Base-by-base conservation (phyloP, 2,113 vertebrate genomes). In the Triplophysa siluroides region DNA sequence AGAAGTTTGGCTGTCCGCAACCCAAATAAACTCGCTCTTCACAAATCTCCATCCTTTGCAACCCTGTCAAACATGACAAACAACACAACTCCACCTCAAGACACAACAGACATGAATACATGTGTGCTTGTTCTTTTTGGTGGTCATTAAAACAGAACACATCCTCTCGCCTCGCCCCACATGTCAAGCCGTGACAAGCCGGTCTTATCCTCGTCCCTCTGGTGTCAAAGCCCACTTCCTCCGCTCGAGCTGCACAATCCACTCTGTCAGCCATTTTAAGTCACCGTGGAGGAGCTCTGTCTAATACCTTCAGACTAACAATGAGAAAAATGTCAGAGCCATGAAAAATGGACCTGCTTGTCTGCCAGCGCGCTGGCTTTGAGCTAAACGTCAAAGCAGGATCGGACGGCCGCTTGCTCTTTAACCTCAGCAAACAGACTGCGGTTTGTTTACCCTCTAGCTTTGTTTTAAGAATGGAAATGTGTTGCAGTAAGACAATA, bases 111-210 rank as follows among this genome's bases (percentile, higher is more conserved):
- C 38, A 43, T 56, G 16, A 54, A 14, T 60, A 29, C 21, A 58
- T 23, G 67, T 19, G 60, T 24, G 60, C 19, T 16, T 63, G 43
- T 66, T 52, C 43, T 62, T 41, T 45, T 29, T 18, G 18, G n/a
- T 18, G 45, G 24, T 69, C 69, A 84, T 81, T 84, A 81, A 84
- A 81, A 76, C 67, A 58, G 60, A 78, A 69, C 68, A 75, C 56
- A 56, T 78, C 73, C 80, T 78, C 9, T 38, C 33, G 26, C 26
- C 23, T 56, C 82, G 9, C 65, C 78, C 78, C 63, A 64, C 78
- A 18, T 65, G 78, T 72, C 66, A 71, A 26, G 16, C 23, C 11
- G 13, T 65, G 66, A 80, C 72, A 80, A 66, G 67, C 73, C 78
- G 19, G 63, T 26, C 75, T 75, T 78, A 84, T 81, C 80, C 77